These are phyloP conservation scores for Syngnathus rostellatus DNA, from an alignment of 2,797 vertebrate species.

Conservation along the genomic window DNA sequence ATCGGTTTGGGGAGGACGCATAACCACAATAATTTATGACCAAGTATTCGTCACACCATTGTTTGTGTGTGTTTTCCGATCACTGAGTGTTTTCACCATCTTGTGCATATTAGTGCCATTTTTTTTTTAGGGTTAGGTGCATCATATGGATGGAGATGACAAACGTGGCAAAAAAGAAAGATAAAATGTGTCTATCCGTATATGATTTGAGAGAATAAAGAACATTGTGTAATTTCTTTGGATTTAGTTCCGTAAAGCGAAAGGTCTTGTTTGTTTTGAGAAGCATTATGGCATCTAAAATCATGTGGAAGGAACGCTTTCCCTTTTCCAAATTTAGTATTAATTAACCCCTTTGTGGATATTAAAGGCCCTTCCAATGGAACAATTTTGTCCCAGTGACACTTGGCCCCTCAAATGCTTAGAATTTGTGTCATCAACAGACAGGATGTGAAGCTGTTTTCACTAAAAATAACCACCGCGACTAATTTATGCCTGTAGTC, in stretches of 20 bases:
- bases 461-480: constrained; percentile 50
- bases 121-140: neutral
- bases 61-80: neutral
- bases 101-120: neutral
- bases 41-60: neutral
- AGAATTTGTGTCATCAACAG: constrained; percentile 43
- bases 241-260: neutral
- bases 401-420: constrained; percentile 40
- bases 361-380: neutral
- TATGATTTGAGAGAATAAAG: neutral
- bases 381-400: constrained; percentile 28
- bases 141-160: neutral
- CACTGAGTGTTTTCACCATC: neutral
- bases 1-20: constrained; percentile 11
- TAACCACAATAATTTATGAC: constrained; percentile 6
- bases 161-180: no score
- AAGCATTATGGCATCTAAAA: no score
- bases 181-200: no score
- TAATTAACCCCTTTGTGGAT: neutral
- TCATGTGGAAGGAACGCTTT: neutral
- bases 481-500: constrained; percentile 32
- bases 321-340: no score
- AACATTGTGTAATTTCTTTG: neutral
- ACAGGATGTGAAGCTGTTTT: constrained; percentile 50
- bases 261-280: no score